These are phyloP conservation scores for Cottoperca gobio DNA, from an alignment of 2,797 vertebrate species.

Conservation along the genomic window DNA sequence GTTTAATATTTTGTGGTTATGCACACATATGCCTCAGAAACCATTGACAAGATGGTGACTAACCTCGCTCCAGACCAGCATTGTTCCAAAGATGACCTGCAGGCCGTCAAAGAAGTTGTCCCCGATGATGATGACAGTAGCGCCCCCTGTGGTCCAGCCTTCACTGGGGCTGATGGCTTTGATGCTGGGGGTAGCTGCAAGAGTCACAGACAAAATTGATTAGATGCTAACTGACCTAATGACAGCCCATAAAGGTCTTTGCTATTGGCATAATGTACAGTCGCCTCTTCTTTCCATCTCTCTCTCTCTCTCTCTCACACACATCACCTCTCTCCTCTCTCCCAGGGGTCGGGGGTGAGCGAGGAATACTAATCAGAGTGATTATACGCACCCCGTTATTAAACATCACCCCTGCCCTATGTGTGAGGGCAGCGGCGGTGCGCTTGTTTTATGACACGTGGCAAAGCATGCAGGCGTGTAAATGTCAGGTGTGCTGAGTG, in stretches of 20 bases:
- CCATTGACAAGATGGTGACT: conserved; percentile 28
- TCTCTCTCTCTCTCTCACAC: conserved; percentile 42
- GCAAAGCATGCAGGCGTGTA: conserved; percentile 88
- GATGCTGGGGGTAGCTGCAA: conserved; percentile 92
- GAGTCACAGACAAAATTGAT: conserved; percentile 59
- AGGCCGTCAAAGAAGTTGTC: conserved; percentile 96
- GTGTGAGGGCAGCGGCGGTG: conserved; percentile 72
- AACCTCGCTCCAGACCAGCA: conserved; percentile 96
- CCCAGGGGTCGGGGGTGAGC: conserved; percentile 90
- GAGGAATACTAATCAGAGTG: conserved; percentile 98
- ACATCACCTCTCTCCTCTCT: conserved; percentile 75
- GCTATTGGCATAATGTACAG: conserved; percentile 42
- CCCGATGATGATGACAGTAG: conserved; percentile 94
- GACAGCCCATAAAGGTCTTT: conserved; percentile 58
- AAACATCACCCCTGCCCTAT: conserved; percentile 94
- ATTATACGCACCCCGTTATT: conserved; percentile 98
- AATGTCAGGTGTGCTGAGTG: conserved; percentile 93
- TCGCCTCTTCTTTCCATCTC: conserved; percentile 34
- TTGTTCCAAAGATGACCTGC: conserved; percentile 94
- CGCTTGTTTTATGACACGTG: conserved; percentile 86
- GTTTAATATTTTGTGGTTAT: neutral
- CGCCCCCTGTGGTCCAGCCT: conserved; percentile 95
- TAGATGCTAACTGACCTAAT: conserved; percentile 63
- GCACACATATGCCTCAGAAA: neutral
- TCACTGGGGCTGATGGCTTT: conserved; percentile 97